These are phyloP conservation scores for Crepidodera aurea DNA, from an alignment of 2,888 invertebrate species.

Conservation along the genomic window DNA sequence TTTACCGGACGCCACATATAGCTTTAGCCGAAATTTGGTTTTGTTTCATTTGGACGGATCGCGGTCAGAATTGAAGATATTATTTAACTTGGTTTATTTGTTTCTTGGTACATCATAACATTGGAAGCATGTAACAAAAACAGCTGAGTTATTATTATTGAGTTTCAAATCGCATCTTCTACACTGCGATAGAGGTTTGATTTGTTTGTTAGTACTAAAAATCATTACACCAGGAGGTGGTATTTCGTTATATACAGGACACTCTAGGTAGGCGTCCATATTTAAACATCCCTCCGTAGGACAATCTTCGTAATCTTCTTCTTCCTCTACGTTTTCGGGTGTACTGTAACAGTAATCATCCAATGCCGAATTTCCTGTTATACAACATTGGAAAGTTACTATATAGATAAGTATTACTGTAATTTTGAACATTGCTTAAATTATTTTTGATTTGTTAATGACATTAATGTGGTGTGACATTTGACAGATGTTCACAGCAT, in stretches of 20 bases:
- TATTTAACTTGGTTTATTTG: not conserved
- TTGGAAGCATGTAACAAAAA: not conserved
- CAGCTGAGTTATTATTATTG: not conserved
- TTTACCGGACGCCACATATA: too few species aligned
- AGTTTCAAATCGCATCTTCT: not conserved
- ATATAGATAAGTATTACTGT: not conserved
- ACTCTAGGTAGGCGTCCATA: constrained; percentile 2
- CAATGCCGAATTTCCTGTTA: not conserved
- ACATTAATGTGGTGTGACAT: too few species aligned
- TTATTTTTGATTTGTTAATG: too few species aligned
- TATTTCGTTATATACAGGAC: not conserved
- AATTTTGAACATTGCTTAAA: not conserved
- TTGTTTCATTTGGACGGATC: too few species aligned
- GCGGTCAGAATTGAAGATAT: too few species aligned
- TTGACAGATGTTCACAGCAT: too few species aligned
- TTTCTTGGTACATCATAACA: constrained; percentile 2
- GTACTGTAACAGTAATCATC: not conserved
- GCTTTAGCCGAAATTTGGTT: too few species aligned
- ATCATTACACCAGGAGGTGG: constrained; percentile 1
- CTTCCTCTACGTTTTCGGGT: not conserved
- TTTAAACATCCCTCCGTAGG: not conserved
- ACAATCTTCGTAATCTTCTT: constrained; percentile 1
- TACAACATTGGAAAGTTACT: not conserved
- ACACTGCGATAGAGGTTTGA: not conserved
- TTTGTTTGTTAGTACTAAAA: not conserved